These are phyloP conservation scores for Glomeris marginata DNA, from an alignment of 2,888 invertebrate genomes.

Conservation along the genomic window DNA sequence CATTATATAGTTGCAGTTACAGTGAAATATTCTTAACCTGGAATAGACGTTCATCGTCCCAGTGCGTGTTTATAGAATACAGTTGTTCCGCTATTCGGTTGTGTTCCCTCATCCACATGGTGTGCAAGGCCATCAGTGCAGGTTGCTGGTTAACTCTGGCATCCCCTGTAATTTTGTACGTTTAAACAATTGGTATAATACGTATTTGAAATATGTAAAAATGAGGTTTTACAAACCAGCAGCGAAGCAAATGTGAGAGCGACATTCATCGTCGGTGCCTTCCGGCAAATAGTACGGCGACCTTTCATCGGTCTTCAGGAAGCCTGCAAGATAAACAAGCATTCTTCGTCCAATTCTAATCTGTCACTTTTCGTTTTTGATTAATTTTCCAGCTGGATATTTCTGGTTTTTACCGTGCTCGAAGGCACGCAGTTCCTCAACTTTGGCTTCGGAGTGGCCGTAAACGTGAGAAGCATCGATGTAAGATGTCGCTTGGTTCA, in stretches of 20 bases:
- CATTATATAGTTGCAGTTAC: background rate
- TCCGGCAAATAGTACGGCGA: conserved; percentile 11
- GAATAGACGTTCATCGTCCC: conserved; percentile 17
- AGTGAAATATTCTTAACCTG: conserved; percentile 7
- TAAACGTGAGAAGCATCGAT: conserved; percentile 20
- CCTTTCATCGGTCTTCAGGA: conserved; percentile 11
- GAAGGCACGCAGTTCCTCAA: conserved; percentile 12
- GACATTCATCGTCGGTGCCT: conserved; percentile 9
- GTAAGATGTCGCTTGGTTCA: conserved; percentile 19
- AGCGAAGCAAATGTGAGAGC: conserved; percentile 11
- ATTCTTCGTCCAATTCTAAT: background rate
- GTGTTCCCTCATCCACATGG: conserved; percentile 15
- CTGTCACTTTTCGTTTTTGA: background rate
- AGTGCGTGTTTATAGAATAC: conserved; percentile 17
- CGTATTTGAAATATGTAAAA: too few relatives aligned
- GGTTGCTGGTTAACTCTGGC: conserved; percentile 15
- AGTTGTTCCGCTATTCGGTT: conserved; percentile 13
- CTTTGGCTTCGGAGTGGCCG: conserved; percentile 15
- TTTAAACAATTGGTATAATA: too few relatives aligned
- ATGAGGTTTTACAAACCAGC: conserved; percentile 3
- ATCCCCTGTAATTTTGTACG: conserved; percentile 12
- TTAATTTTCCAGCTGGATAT: background rate
- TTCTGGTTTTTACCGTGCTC: conserved; percentile 3
- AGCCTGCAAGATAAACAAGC: background rate
- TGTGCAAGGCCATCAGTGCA: conserved; percentile 15